Evolutionary conservation across 2,888 invertebrate genomes (phyloP).

Genomic region (Melanostoma mellinum): DNA sequence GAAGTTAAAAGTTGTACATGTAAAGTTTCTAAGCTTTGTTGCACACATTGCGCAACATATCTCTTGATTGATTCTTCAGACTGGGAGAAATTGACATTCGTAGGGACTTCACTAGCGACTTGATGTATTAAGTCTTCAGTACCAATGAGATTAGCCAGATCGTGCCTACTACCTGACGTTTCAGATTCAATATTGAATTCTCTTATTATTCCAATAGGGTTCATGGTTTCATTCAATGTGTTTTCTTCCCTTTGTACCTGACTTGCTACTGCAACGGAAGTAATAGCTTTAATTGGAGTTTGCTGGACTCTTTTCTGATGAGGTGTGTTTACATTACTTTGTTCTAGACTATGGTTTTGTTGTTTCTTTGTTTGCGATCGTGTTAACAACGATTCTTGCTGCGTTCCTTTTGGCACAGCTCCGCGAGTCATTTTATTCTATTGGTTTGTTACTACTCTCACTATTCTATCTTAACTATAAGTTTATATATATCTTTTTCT

Average conservation of each 20-base stretch:
- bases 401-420: not conserved
- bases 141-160: not conserved
- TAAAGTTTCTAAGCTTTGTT: not conserved
- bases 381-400: not conserved
- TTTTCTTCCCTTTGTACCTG: not conserved
- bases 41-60: not conserved
- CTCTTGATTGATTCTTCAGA: not conserved
- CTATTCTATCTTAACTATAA: too few relatives aligned
- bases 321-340: not conserved
- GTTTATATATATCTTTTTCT: not conserved
- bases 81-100: not conserved
- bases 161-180: not conserved
- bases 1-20: too few relatives aligned
- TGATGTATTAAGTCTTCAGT: not conserved
- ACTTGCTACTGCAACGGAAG: not conserved
- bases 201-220: not conserved
- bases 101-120: not conserved
- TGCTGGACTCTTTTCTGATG: not conserved
- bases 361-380: constrained; percentile 1
- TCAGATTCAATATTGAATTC: constrained; percentile 4
- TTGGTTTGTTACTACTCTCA: too few relatives aligned
- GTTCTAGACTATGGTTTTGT: not conserved
- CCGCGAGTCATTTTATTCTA: not conserved
- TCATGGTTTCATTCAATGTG: not conserved
- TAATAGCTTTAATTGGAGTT: not conserved